phyloP scores from a whole-genome alignment of 64 coral and sea anemone species.

The Dendrophyllia cribrosa region DNA sequence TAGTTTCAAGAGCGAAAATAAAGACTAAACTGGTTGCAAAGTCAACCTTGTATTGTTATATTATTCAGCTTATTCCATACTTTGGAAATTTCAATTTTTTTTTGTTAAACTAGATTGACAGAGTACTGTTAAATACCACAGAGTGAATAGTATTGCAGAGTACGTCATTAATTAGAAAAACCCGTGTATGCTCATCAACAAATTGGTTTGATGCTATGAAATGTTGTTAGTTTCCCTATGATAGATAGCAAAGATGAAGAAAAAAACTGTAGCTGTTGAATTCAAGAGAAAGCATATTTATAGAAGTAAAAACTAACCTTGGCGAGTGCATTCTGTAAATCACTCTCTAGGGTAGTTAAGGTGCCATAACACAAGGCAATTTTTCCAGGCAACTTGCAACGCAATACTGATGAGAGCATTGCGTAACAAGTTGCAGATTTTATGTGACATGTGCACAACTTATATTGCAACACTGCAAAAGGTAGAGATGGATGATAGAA shows the following conservation, averaged over 20 bases:
- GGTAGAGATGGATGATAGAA: not conserved
- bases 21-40: too few species aligned
- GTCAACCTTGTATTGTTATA: not conserved
- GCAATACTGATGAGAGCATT: too few species aligned
- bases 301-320: not conserved
- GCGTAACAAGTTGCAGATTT: too few species aligned
- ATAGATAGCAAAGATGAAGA: not conserved
- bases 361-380: too few species aligned
- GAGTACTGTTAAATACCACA: not conserved
- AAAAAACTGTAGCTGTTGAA: not conserved
- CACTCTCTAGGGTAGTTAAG: too few species aligned
- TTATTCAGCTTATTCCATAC: not conserved
- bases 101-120: not conserved
- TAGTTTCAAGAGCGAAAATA: not conserved
- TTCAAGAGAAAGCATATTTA: not conserved
- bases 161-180: not conserved
- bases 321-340: too few species aligned
- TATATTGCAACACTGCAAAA: too few species aligned
- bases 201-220: not conserved
- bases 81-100: conserved; percentile 20
- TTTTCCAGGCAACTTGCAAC: too few species aligned
- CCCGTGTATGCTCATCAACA: not conserved
- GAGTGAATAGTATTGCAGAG: not conserved
- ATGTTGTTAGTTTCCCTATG: not conserved
- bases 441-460: too few species aligned